Evolutionary conservation across 2,797 vertebrate species (phyloP).

Genomic region (Cephalopachus bancanus): DNA sequence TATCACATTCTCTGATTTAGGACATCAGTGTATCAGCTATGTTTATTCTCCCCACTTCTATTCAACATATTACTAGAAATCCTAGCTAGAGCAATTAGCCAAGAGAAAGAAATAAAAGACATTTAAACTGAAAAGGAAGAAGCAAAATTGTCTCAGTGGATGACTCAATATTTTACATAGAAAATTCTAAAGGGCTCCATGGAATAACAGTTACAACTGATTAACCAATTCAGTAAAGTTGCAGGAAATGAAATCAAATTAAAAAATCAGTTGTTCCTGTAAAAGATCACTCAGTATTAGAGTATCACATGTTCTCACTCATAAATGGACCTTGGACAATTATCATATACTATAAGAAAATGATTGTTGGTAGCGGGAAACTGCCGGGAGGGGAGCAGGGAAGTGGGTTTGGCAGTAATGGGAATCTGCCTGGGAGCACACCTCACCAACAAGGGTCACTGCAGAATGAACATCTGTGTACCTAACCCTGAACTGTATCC

Average conservation of each 20-base stretch:
- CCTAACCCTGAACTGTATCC: too few species aligned
- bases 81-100: neutral
- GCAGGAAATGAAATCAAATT: neutral
- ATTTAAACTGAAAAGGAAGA: neutral
- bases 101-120: neutral
- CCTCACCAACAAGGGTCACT: too few species aligned
- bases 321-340: too few species aligned
- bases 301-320: too few species aligned
- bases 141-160: neutral
- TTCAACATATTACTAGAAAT: neutral
- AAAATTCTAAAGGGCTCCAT: neutral
- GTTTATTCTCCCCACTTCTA: neutral
- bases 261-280: neutral
- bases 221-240: neutral
- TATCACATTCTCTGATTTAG: neutral
- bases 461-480: too few species aligned
- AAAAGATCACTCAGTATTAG: too few species aligned
- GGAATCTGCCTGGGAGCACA: too few species aligned
- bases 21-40: neutral
- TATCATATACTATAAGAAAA: too few species aligned
- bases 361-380: too few species aligned
- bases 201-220: neutral
- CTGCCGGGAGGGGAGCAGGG: too few species aligned
- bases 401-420: too few species aligned
- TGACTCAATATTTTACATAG: neutral